Evolutionary conservation across 2,113 vertebrate species (phyloP), one percentile per base, ranked within the genome.

Genomic region (Speoplatyrhinus poulsoni): DNA sequence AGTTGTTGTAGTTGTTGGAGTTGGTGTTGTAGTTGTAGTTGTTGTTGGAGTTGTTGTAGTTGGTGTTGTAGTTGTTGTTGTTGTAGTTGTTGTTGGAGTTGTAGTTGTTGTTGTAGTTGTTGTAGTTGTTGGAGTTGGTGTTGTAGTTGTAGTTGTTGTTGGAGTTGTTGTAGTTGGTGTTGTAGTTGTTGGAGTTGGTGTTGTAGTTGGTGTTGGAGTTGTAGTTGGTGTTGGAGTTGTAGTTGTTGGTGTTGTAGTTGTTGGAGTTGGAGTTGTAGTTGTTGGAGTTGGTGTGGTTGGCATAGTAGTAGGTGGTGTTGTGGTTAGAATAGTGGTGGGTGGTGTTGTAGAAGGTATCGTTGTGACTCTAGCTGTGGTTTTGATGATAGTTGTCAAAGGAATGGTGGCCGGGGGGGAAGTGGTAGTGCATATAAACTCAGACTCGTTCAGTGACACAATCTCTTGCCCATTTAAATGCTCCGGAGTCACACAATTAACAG

Each of bases 381-480:
- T 65, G 6, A 3, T 26, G 17, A 4, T 4, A 4, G n/a, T 9
- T 41, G 47, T 47, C 32, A 33, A 64, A 17, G 48, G 54, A 12
- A 49, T 19, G n/a, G 49, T 62, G 8, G 12, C 58, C 26, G 11
- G 6, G 46, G 59, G 48, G 3, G 61, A 9, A 48, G 26, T 48
- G 2, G 73, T 86, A 3, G 63, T 72, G 49, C 95, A 96, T 52
- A 92, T 61, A 0, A 95, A 33, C 10, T 91, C 72, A 2, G 93
- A 72, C 0, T 82, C 77, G 1, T 0, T 72, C 57, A 96, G 72
- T 0, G 36, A 75, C 0, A 0, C 3, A 11, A 95, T 74, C 13
- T 19, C 9, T 48, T 26, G 50, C 3, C 86, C 91, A 74, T 78
- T 85, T 49, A 94, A 71, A 55, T 71, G 8, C 13, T 61, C 73